These are phyloP conservation scores for Camptogramma bilineatum DNA, from an alignment of 2,888 invertebrate species.

Conservation along the genomic window DNA sequence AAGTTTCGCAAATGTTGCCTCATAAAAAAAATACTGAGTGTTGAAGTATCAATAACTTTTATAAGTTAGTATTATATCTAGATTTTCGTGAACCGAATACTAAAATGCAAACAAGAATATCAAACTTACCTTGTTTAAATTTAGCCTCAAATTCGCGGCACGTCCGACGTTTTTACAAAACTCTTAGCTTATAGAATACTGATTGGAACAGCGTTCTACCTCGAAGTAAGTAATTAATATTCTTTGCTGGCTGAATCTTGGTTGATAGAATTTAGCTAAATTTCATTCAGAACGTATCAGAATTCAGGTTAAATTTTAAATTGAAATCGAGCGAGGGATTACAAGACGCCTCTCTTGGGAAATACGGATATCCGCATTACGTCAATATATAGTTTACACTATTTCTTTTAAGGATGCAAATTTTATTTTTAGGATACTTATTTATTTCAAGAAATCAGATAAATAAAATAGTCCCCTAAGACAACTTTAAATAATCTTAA, in stretches of 20 bases:
- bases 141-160: conserved; percentile 26
- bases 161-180: conserved; percentile 34
- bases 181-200: conserved; percentile 30
- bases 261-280: conserved; percentile 24
- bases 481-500: too few relatives aligned
- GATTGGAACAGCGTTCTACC: conserved; percentile 20
- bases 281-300: conserved; percentile 46
- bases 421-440: conserved; percentile 33
- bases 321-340: conserved; percentile 57
- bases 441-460: conserved; percentile 7
- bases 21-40: conserved; percentile 5
- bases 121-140: conserved; percentile 24
- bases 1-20: background rate
- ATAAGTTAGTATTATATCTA: conserved; percentile 12
- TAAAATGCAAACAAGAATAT: conserved; percentile 19
- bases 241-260: conserved; percentile 17
- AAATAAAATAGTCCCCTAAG: too few relatives aligned
- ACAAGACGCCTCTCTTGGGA: conserved; percentile 52
- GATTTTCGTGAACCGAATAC: conserved; percentile 25
- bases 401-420: conserved; percentile 43
- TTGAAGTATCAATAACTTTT: conserved; percentile 15
- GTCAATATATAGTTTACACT: conserved; percentile 50
- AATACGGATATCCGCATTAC: conserved; percentile 52
- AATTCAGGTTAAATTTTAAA: conserved; percentile 59
- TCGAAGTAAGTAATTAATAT: conserved; percentile 28